Percentiles rank a stretch among this genome's conserved stretches.
Conservation (phyloP, 2,888 invertebrate genomes). For the Lasioglossum malachurum region DNA sequence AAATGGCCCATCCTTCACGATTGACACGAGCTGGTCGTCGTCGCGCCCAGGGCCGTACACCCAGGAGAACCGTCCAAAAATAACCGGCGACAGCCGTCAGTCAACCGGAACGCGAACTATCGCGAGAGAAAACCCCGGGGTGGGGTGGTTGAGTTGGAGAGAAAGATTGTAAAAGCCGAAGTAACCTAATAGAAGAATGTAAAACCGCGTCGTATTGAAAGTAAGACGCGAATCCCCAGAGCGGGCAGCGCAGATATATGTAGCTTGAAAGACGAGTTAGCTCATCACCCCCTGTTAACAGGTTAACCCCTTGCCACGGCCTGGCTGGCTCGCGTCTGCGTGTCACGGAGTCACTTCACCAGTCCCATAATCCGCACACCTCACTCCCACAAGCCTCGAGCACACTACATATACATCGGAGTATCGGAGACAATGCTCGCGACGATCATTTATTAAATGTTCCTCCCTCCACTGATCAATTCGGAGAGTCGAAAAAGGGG, state of each 20-base stretch:
- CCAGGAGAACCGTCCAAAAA: background rate
- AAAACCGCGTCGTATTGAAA: background rate
- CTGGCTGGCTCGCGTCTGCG: slow-evolving; percentile 14
- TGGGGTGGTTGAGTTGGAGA: background rate
- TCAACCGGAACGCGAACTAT: background rate
- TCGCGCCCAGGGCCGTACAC: background rate
- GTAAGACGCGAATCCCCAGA: background rate
- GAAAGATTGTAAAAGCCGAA: background rate
- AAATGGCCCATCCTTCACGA: slow-evolving; percentile 12
- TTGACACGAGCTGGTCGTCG: background rate
- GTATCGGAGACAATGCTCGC: background rate
- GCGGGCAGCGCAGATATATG: background rate
- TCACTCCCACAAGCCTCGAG: background rate
- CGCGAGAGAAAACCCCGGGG: background rate
- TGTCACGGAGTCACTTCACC: slow-evolving; percentile 19
- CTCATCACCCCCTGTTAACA: slow-evolving; percentile 19
- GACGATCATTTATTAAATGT: background rate
- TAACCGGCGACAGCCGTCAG: background rate
- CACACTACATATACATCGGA: background rate
- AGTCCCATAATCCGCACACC: slow-evolving; percentile 12
- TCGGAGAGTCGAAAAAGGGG: background rate
- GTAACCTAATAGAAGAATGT: background rate
- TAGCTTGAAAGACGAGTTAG: slow-evolving; percentile 5
- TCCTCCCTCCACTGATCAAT: slow-evolving; percentile 4
- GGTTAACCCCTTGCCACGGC: slow-evolving; percentile 15